A percentile compares a stretch with the other conserved stretches of the same genome.
phyloP scores from a whole-genome alignment of 64 coral and sea anemone genomes.

The Montipora efflorescens region DNA sequence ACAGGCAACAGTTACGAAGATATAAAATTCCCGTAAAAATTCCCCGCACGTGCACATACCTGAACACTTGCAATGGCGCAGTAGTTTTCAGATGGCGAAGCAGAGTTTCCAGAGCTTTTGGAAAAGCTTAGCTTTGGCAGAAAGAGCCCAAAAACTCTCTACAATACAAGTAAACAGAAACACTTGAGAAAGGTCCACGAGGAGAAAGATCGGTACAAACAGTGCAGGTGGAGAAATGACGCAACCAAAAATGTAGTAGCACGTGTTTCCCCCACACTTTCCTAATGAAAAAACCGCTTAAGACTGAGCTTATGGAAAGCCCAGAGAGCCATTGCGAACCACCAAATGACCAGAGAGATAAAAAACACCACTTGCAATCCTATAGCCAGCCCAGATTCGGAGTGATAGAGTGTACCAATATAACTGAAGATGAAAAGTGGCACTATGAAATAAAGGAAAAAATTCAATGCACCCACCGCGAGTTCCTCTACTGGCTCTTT shows the following conservation, averaged over 20 bases:
- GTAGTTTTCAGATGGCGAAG: not conserved
- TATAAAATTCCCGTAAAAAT: no score
- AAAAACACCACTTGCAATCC: not conserved
- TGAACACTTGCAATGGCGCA: not conserved
- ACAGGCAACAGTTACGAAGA: no score
- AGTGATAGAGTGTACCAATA: conserved; percentile 52
- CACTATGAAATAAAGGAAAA: conserved; percentile 66
- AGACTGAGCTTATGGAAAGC: not conserved
- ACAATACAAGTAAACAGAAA: conserved; percentile 14
- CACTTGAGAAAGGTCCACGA: not conserved
- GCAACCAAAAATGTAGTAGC: not conserved
- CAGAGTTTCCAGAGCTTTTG: no score
- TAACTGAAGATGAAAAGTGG: conserved; percentile 77
- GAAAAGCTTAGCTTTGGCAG: not conserved
- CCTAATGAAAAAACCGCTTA: not conserved
- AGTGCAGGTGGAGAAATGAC: not conserved
- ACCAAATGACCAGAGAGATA: not conserved
- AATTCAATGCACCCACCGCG: conserved; percentile 36
- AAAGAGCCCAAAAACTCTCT: not conserved
- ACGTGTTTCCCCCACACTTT: not conserved
- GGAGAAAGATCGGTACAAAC: not conserved
- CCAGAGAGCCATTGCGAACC: not conserved
- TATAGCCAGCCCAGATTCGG: not conserved
- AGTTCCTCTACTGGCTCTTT: no score
- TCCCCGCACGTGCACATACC: no score